These are phyloP conservation scores for Scaptomyza pallida DNA, from an alignment of 1,140 invertebrate species.

Conservation along the genomic window DNA sequence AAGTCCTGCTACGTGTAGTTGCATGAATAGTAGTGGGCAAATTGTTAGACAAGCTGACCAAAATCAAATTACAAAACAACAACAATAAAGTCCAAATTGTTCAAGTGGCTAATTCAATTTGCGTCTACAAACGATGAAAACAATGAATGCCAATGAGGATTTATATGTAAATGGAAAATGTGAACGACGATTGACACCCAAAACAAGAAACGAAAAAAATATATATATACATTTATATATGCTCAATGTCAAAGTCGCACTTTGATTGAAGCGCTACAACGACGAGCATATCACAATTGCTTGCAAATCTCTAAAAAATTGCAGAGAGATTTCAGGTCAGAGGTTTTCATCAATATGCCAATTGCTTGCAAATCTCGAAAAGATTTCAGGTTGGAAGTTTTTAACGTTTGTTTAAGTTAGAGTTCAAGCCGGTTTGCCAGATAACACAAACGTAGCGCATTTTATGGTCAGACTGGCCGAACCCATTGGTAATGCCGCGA, in stretches of 20 bases:
- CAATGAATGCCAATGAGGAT: slow-evolving; percentile 18
- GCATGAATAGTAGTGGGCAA: background rate
- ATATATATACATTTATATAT: too few relatives aligned
- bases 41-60: slow-evolving; percentile 14
- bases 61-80: slow-evolving; percentile 56
- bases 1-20: background rate
- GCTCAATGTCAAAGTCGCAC: slow-evolving; percentile 65
- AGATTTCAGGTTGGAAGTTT: too few relatives aligned
- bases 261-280: slow-evolving; percentile 9
- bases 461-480: background rate
- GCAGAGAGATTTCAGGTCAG: too few relatives aligned
- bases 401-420: too few relatives aligned
- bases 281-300: background rate
- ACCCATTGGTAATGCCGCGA: background rate
- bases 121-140: slow-evolving; percentile 44
- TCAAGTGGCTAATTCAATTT: slow-evolving; percentile 69
- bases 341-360: too few relatives aligned
- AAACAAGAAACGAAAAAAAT: background rate
- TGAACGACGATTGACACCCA: slow-evolving; percentile 54
- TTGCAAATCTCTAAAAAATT: background rate
- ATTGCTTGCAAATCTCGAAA: too few relatives aligned
- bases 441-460: background rate
- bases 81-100: slow-evolving; percentile 3
- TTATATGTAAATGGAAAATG: slow-evolving; percentile 19
- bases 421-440: too few relatives aligned